Conservation (phyloP, 2,888 invertebrate species). For the Nymphalis polychloros region DNA sequence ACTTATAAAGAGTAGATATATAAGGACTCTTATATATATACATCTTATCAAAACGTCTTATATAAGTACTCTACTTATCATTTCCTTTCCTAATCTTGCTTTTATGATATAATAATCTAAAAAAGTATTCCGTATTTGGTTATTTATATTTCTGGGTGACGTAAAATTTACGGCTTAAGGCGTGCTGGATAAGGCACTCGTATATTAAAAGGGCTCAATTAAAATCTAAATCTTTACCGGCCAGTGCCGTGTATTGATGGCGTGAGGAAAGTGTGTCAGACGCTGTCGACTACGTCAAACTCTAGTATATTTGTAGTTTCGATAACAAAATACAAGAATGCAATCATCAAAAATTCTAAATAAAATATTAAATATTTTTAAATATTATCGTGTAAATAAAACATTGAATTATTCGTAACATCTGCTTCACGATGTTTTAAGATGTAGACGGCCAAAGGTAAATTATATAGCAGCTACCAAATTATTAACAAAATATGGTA, state of each 20-base stretch:
- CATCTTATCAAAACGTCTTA: no score
- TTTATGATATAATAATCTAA: neutral
- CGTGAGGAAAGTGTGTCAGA: constrained; percentile 63
- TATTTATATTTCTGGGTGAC: constrained; percentile 22
- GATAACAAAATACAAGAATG: constrained; percentile 24
- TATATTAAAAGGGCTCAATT: constrained; percentile 32
- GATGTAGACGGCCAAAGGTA: no score
- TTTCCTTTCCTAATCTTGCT: no score
- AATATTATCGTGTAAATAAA: neutral
- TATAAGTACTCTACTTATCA: no score
- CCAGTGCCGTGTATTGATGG: constrained; percentile 24
- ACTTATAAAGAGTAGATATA: no score
- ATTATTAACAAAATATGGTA: no score
- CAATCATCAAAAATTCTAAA: constrained; percentile 1
- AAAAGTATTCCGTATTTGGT: neutral
- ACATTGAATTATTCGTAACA: no score
- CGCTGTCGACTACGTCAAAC: constrained; percentile 41
- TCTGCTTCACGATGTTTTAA: no score
- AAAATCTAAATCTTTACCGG: constrained; percentile 27
- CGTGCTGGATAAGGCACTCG: constrained; percentile 15
- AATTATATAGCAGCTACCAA: no score
- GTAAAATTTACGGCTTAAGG: constrained; percentile 19
- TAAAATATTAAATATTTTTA: no score
- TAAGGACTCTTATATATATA: no score
- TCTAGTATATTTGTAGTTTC: constrained; percentile 23